A percentile compares a stretch with the other conserved stretches of the same genome.
phyloP scores from a whole-genome alignment of 2,797 vertebrate genomes.

The Trachops cirrhosus region DNA sequence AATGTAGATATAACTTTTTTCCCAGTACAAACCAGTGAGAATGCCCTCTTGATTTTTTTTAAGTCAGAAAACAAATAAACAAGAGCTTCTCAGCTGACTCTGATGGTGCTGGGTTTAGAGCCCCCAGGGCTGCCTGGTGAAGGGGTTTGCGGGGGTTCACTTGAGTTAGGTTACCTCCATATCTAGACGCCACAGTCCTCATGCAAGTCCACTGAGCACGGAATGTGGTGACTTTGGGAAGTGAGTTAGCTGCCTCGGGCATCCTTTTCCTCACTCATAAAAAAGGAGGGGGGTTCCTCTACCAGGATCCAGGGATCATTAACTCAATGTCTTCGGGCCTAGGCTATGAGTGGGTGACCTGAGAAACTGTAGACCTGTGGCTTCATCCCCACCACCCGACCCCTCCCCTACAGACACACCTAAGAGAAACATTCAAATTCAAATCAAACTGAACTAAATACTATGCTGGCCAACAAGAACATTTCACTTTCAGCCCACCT shows the following conservation, averaged over 20 bases:
- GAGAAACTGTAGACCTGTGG: background rate
- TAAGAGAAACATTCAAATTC: background rate
- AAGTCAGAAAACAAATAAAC: background rate
- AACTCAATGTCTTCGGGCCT: background rate
- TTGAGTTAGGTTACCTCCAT: background rate
- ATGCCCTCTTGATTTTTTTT: background rate
- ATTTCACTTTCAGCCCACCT: background rate
- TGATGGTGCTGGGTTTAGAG: background rate
- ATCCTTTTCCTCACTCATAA: background rate
- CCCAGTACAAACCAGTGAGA: background rate
- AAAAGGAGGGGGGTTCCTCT: background rate
- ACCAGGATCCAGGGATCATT: background rate
- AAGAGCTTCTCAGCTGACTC: background rate
- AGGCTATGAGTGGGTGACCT: background rate
- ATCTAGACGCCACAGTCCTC: background rate
- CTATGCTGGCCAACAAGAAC: background rate
- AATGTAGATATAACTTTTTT: background rate
- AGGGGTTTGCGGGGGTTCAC: background rate
- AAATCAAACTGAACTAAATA: background rate
- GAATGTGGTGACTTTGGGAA: background rate
- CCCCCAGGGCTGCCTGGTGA: fast-evolving
- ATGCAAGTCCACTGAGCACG: background rate
- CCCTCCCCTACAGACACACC: background rate
- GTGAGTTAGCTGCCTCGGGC: background rate
- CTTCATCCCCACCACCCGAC: background rate